Percentiles rank a stretch among this genome's conserved stretches.
phyloP scores from a whole-genome alignment of 2,113 vertebrate species.

The Megaceryle maxima region DNA sequence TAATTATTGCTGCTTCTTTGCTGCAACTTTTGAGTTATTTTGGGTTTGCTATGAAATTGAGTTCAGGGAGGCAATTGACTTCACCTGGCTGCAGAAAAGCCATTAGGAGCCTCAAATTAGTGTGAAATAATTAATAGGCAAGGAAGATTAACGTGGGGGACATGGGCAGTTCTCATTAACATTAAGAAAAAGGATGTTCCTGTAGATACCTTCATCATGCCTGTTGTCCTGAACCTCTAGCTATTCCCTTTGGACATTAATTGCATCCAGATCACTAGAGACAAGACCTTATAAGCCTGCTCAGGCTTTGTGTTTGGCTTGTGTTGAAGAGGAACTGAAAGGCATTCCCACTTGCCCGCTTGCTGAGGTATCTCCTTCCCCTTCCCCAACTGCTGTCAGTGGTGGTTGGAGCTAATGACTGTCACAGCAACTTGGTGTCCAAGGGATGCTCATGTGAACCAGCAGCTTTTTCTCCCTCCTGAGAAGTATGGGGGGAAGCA shows the following conservation, averaged over 20 bases:
- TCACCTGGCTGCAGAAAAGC: conserved; percentile 52
- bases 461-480: background rate
- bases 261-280: background rate
- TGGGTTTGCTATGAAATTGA: background rate
- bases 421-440: background rate
- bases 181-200: background rate
- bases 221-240: background rate
- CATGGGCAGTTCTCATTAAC: background rate
- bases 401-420: background rate
- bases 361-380: background rate
- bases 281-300: background rate
- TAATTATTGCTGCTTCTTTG: background rate
- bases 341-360: background rate
- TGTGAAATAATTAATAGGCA: conserved; percentile 52
- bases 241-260: background rate
- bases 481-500: background rate
- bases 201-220: background rate
- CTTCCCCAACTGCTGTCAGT: fast-evolving
- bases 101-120: conserved; percentile 47
- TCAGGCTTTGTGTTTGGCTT: background rate
- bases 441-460: background rate
- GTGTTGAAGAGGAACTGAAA: background rate
- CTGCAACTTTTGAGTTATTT: background rate
- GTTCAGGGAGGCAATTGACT: conserved; percentile 20
- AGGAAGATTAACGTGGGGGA: background rate